phyloP scores from a whole-genome alignment of 2,113 vertebrate genomes.

The Collichthys lucidus region DNA sequence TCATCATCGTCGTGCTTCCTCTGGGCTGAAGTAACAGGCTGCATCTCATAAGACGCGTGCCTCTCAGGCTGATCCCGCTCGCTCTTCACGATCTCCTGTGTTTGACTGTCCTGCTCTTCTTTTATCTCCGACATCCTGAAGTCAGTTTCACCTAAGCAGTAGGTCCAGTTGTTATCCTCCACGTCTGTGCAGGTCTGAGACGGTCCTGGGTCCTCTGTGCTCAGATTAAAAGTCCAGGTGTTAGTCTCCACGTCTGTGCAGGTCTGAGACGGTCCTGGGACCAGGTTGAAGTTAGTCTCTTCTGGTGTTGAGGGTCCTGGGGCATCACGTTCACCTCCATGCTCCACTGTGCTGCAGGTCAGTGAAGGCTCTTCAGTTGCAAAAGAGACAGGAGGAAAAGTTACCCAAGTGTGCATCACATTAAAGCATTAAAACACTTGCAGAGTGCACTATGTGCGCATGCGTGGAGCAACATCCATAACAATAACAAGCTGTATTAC shows the following conservation, averaged over 20 bases:
- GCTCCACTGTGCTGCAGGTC: background rate
- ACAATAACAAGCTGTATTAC: no score
- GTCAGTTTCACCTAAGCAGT: background rate
- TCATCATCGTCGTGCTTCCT: no score
- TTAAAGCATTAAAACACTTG: background rate
- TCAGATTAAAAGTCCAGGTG: no score
- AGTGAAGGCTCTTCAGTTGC: background rate
- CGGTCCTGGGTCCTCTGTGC: no score
- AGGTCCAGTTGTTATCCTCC: background rate
- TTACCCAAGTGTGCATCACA: background rate
- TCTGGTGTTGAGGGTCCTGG: background rate
- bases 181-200: background rate
- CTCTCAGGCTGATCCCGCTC: background rate
- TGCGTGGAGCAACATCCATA: background rate
- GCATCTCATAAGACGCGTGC: background rate
- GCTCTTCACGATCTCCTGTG: background rate
- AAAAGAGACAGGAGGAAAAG: background rate
- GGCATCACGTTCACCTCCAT: background rate
- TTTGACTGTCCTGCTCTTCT: background rate
- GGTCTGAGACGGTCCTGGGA: background rate
- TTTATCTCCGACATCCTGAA: background rate
- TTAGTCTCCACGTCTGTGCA: background rate
- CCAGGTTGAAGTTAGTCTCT: background rate
- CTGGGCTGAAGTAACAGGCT: no score
- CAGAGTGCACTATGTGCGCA: background rate